Percentiles rank a stretch among this genome's conserved stretches.
These are phyloP conservation scores for Anisognathus igniventris DNA, from an alignment of 2,797 vertebrate genomes.

Conservation along the genomic window DNA sequence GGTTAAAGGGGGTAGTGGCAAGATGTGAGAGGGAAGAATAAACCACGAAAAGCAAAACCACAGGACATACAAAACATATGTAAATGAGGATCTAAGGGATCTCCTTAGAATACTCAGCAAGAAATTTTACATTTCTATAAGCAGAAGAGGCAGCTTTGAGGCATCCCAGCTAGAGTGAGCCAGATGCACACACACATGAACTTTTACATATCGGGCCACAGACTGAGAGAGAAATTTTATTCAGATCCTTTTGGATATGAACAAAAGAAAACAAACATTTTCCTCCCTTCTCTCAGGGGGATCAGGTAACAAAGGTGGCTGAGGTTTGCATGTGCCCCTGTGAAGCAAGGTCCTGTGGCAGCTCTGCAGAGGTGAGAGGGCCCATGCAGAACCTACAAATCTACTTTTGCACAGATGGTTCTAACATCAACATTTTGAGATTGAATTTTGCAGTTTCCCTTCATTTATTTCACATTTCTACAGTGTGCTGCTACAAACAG, in stretches of 20 bases:
- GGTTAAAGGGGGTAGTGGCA: not conserved
- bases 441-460: not conserved
- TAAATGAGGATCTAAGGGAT: not conserved
- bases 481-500: not conserved
- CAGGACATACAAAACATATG: not conserved
- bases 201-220: not conserved
- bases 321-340: rapidly evolving
- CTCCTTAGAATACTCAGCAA: not conserved
- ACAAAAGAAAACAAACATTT: not conserved
- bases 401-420: not conserved
- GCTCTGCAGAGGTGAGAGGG: not conserved
- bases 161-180: not conserved
- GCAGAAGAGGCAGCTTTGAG: not conserved
- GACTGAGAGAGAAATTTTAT: not conserved
- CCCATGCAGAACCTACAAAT: not conserved
- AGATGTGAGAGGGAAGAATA: not conserved
- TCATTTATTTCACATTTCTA: not conserved
- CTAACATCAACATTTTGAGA: not conserved
- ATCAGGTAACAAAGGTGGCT: not conserved
- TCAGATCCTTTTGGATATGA: not conserved
- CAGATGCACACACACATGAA: rapidly evolving
- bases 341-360: rapidly evolving
- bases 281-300: not conserved
- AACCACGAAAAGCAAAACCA: not conserved
- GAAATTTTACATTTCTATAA: not conserved